phyloP scores from a whole-genome alignment of 2,113 vertebrate species.

The Sinocyclocheilus anophthalmus region DNA sequence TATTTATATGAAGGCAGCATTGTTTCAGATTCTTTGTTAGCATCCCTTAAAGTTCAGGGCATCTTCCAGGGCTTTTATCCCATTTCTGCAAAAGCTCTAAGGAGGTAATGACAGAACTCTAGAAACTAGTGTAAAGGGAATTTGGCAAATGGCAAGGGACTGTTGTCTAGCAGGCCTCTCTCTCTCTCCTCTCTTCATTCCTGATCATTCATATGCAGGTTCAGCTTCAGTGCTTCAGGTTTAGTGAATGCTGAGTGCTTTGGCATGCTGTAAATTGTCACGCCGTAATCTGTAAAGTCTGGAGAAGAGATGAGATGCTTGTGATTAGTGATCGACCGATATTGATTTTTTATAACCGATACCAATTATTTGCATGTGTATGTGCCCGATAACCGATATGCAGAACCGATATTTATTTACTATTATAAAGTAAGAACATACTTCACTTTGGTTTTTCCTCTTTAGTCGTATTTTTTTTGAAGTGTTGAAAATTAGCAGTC shows the following conservation, averaged over 20 bases:
- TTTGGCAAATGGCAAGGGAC: background rate
- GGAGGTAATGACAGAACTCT: background rate
- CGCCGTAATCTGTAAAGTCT: conserved; percentile 46
- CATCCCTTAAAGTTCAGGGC: background rate
- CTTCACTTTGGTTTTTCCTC: no score
- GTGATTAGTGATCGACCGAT: conserved; percentile 45
- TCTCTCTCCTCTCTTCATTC: background rate
- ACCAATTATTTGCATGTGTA: no score
- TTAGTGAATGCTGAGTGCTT: conserved; percentile 40
- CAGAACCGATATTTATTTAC: no score
- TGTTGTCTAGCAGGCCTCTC: background rate
- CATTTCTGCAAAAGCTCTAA: background rate
- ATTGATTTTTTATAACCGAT: no score
- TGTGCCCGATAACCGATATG: no score
- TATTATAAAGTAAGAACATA: no score
- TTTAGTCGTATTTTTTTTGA: no score
- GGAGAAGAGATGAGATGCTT: conserved; percentile 52
- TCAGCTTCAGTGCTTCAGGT: background rate
- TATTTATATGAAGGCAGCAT: background rate
- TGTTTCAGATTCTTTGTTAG: conserved; percentile 7
- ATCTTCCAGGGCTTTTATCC: background rate
- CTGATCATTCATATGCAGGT: background rate
- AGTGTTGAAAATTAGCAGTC: no score
- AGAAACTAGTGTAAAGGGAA: background rate
- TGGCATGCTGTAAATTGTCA: conserved; percentile 54